These are phyloP conservation scores for Ornithoptera priamus DNA, from an alignment of 2,888 invertebrate species.

Conservation along the genomic window DNA sequence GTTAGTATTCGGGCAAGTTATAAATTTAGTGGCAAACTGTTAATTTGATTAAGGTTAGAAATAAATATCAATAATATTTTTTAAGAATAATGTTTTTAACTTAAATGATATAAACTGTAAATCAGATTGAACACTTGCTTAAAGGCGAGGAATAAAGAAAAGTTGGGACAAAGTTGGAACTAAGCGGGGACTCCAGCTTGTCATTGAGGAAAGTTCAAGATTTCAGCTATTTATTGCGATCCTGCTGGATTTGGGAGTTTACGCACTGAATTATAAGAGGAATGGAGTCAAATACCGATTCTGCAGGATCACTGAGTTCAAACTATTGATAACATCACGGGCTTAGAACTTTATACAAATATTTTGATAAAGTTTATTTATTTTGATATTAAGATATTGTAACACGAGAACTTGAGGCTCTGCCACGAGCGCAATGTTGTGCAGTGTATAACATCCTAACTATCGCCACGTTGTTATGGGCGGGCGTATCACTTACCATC, in stretches of 20 bases:
- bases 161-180: slow-evolving; percentile 38
- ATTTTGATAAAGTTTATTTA: neutral
- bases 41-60: too few relatives aligned
- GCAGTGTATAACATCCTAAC: too few relatives aligned
- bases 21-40: too few relatives aligned
- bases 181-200: slow-evolving; percentile 52
- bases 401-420: too few relatives aligned
- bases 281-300: slow-evolving; percentile 35
- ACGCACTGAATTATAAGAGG: slow-evolving; percentile 68
- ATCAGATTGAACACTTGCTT: slow-evolving; percentile 25
- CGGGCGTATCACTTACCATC: too few relatives aligned
- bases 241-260: slow-evolving; percentile 69
- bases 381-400: too few relatives aligned
- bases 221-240: slow-evolving; percentile 77
- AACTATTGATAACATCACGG: neutral
- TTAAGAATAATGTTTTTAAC: neutral
- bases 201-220: slow-evolving; percentile 71
- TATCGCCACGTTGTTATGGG: too few relatives aligned
- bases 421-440: too few relatives aligned
- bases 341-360: neutral
- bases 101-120: slow-evolving; percentile 20
- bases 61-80: neutral
- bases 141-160: slow-evolving; percentile 34
- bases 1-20: too few relatives aligned
- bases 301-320: neutral